These are phyloP conservation scores for Cantharis lateralis DNA, from an alignment of 2,888 invertebrate genomes.

Conservation along the genomic window DNA sequence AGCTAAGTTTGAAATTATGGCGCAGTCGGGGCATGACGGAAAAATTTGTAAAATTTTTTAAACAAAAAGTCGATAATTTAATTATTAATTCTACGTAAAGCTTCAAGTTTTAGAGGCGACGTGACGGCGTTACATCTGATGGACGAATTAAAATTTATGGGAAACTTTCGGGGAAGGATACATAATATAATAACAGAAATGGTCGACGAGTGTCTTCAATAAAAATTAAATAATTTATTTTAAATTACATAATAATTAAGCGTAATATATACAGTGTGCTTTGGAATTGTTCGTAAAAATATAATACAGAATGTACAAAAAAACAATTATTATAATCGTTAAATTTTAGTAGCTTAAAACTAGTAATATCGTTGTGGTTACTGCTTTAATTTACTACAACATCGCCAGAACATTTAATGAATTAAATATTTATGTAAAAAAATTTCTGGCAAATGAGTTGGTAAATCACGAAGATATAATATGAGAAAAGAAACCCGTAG, in stretches of 20 bases:
- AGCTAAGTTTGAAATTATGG: background rate
- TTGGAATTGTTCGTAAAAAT: slow-evolving; percentile 54
- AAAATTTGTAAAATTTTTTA: background rate
- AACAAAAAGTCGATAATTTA: background rate
- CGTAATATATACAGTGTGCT: slow-evolving; percentile 52
- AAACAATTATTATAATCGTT: slow-evolving; percentile 27
- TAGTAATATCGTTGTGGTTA: slow-evolving; percentile 47
- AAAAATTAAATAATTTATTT: slow-evolving; percentile 51
- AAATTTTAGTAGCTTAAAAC: slow-evolving; percentile 39
- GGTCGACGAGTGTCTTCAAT: background rate
- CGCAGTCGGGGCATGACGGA: background rate
- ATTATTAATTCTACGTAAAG: background rate
- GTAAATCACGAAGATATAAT: slow-evolving; percentile 25
- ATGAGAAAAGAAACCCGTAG: slow-evolving; percentile 26
- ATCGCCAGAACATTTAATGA: slow-evolving; percentile 23
- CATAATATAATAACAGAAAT: background rate
- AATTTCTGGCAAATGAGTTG: slow-evolving; percentile 25
- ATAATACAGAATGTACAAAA: slow-evolving; percentile 51
- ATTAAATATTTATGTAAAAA: background rate
- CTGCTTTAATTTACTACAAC: slow-evolving; percentile 31
- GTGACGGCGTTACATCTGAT: background rate
- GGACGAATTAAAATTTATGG: background rate
- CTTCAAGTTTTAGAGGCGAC: background rate
- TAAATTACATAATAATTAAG: slow-evolving; percentile 50
- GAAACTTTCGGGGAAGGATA: background rate